Conservation (phyloP, 2,113 vertebrate species). For the Dendrocopos noguchii region DNA sequence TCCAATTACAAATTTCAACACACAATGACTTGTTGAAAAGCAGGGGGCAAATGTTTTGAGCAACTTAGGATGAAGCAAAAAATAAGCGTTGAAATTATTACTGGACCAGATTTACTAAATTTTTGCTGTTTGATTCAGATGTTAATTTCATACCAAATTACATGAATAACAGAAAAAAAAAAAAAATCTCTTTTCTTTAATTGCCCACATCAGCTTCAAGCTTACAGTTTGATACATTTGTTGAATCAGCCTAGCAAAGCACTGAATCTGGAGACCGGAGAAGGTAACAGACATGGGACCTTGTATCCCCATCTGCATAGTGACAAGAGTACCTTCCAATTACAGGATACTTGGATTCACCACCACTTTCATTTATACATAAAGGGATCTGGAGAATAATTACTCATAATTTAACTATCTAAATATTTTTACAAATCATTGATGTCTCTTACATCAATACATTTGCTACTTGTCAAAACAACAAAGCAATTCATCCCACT, state of each 20-base stretch:
- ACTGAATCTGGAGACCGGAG: slow-evolving; percentile 8
- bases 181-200: slow-evolving; percentile 36
- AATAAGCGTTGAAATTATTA: not conserved
- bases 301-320: not conserved
- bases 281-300: not conserved
- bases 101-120: slow-evolving; percentile 35
- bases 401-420: not conserved
- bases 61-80: not conserved
- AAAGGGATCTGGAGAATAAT: not conserved
- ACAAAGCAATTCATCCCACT: slow-evolving; percentile 34
- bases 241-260: slow-evolving; percentile 60
- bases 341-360: not conserved
- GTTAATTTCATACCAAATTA: slow-evolving; percentile 50
- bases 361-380: not conserved
- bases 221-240: slow-evolving; percentile 15
- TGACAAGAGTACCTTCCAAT: not conserved
- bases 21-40: slow-evolving; percentile 10
- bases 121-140: slow-evolving; percentile 36
- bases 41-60: not conserved
- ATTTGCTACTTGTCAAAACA: not conserved
- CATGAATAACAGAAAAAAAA: not conserved
- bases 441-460: not conserved
- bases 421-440: not conserved
- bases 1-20: slow-evolving; percentile 9
- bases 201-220: slow-evolving; percentile 14